Base-by-base conservation (phyloP, 2,888 invertebrate species). In the Drosophila hamatofila region DNA sequence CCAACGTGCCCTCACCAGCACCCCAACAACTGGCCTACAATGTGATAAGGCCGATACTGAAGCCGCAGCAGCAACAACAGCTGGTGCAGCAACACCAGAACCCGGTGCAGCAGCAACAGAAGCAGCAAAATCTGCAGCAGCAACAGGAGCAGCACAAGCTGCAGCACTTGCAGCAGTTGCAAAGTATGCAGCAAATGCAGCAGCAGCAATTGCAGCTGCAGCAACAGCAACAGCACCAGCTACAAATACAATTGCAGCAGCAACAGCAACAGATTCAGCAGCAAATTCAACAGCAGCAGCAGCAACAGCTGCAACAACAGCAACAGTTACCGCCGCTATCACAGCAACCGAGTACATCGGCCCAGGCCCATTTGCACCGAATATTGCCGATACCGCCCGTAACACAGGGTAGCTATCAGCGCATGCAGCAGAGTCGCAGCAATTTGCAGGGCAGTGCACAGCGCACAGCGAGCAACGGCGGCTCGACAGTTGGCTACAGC, bases 1-100 rank as follows among this genome's bases (percentile, higher is more conserved):
- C 25, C 0, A 59, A 65, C 0, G 83, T 84, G 18, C 82, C 85
- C 1, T 75, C 85, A 12, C 85, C 89, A 5, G 79, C 88, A 0
- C 92, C 79, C 52, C 91, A 66, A 63, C 92, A 73, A 81, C 86
- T 63, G 71, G 83, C 84, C 48, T 86, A 83, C 56, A 90, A 83
- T 23, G 60, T 86, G 41, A 61, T 91, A 18, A 88, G 83, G 62
- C 91, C 91, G 23, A 89, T 91, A 64, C 69, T 91, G 23, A 89
- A 90, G 71, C 90, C 91, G 56, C 88, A 81, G 46, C 87, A 81
- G 44, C 80, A 72, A 25, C 73, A 76, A 18, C 63, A 66, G 33
- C 63, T 66, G 12, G 87, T 80, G 44, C 87, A 81, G 48, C 78
- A 72, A 14, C 64, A 37, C 12, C 23, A 39, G 25, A 30, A 59